phyloP scores from a whole-genome alignment of 1,140 invertebrate genomes.

The Lasioglossum albipes region DNA sequence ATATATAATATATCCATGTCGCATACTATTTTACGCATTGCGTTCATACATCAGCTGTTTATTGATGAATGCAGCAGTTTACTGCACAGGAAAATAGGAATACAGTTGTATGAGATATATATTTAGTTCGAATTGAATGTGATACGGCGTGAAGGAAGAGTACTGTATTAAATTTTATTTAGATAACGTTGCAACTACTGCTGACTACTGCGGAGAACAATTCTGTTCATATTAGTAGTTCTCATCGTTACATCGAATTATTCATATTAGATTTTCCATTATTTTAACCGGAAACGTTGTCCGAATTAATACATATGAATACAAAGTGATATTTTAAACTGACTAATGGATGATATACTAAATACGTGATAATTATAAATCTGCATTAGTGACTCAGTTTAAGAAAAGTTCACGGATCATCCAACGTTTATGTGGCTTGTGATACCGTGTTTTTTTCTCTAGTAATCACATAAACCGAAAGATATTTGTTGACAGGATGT shows the following conservation, averaged over 20 bases:
- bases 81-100: background rate
- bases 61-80: slow-evolving; percentile 6
- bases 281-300: background rate
- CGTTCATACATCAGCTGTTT: slow-evolving; percentile 28
- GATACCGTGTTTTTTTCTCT: background rate
- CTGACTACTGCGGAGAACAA: background rate
- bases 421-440: background rate
- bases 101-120: slow-evolving; percentile 23
- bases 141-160: background rate
- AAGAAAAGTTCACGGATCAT: background rate
- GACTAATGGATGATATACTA: background rate
- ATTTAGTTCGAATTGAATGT: slow-evolving; percentile 5
- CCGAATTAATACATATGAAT: background rate
- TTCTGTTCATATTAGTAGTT: background rate
- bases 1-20: slow-evolving; percentile 15
- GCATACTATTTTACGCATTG: slow-evolving; percentile 38
- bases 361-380: background rate
- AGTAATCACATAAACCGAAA: background rate
- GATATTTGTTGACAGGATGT: slow-evolving; percentile 57
- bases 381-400: slow-evolving; percentile 8
- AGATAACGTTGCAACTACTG: slow-evolving; percentile 26
- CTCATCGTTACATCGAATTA: background rate
- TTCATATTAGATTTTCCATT: background rate
- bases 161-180: slow-evolving; percentile 11
- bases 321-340: background rate